Percentiles rank a stretch among this genome's conserved stretches.
phyloP scores from a whole-genome alignment of 2,888 invertebrate genomes.

The Pachycephus smyrnensis region DNA sequence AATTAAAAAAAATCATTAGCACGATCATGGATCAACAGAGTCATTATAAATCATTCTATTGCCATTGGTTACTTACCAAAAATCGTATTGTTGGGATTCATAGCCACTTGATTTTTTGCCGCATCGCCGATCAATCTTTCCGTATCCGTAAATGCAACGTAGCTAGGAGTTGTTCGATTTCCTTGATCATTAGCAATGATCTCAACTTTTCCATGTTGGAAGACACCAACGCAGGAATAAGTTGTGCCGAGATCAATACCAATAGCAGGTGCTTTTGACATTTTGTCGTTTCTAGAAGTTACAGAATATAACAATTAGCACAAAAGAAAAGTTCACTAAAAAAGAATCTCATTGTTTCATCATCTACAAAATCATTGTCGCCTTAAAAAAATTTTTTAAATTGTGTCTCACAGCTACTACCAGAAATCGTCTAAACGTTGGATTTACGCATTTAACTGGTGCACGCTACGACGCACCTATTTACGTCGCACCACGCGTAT shows the following conservation, averaged over 20 bases:
- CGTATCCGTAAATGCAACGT: conserved; percentile 88
- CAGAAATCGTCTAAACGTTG: not conserved
- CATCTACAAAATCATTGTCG: conserved; percentile 6
- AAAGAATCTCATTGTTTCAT: not conserved
- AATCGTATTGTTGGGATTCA: conserved; percentile 90
- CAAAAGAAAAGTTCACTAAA: not conserved
- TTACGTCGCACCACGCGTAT: not conserved
- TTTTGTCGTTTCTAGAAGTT: conserved; percentile 17
- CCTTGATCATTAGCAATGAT: conserved; percentile 92
- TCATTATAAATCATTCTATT: conserved; percentile 13
- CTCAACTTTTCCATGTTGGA: conserved; percentile 84
- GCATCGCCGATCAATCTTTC: conserved; percentile 89
- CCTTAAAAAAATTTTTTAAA: not conserved
- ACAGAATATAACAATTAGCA: not conserved
- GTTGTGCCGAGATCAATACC: conserved; percentile 91
- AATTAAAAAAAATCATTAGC: conserved; percentile 4
- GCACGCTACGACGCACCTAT: not conserved
- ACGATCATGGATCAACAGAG: not conserved
- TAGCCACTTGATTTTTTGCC: conserved; percentile 86
- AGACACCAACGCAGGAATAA: conserved; percentile 89
- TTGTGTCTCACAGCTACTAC: not conserved
- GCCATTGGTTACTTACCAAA: conserved; percentile 73
- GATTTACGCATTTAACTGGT: not conserved
- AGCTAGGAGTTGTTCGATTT: conserved; percentile 88
- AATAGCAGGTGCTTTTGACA: conserved; percentile 71